A percentile compares a stretch with the other conserved stretches of the same genome.
phyloP scores from a whole-genome alignment of 2,113 vertebrate genomes.

The Sinosuthora webbiana region DNA sequence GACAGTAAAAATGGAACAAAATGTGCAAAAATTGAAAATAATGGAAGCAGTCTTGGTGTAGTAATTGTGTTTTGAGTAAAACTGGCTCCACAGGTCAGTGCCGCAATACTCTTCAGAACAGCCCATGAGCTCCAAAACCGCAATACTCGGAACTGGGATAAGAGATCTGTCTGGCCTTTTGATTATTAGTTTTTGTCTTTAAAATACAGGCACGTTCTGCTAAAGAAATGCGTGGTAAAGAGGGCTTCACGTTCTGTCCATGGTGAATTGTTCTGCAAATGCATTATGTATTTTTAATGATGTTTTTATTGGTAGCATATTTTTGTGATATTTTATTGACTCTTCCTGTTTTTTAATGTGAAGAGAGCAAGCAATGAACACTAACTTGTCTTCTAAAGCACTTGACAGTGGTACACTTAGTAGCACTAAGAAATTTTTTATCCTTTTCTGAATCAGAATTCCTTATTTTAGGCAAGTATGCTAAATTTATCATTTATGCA shows the following conservation, averaged over 20 bases:
- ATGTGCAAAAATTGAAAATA: background rate
- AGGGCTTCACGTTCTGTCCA: background rate
- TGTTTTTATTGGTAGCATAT: background rate
- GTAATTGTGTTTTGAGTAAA: background rate
- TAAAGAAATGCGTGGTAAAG: background rate
- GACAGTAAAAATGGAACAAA: background rate
- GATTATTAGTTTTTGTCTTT: background rate
- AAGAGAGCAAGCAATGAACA: background rate
- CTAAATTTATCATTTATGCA: background rate
- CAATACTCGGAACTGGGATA: background rate
- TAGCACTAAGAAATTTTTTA: background rate
- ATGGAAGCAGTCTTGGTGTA: background rate
- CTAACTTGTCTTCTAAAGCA: background rate
- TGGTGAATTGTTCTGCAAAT: background rate
- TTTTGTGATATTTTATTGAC: conserved; percentile 25
- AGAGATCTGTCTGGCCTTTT: background rate
- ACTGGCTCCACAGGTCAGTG: background rate
- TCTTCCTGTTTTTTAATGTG: conserved; percentile 4
- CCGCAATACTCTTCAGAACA: background rate
- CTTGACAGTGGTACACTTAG: background rate
- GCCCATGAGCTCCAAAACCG: background rate
- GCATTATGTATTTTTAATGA: background rate
- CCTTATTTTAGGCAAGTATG: background rate
- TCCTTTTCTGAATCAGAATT: conserved; percentile 31
- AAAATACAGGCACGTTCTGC: background rate